Conservation (phyloP, 1,140 invertebrate genomes). For the Drosophila paulistorum region DNA sequence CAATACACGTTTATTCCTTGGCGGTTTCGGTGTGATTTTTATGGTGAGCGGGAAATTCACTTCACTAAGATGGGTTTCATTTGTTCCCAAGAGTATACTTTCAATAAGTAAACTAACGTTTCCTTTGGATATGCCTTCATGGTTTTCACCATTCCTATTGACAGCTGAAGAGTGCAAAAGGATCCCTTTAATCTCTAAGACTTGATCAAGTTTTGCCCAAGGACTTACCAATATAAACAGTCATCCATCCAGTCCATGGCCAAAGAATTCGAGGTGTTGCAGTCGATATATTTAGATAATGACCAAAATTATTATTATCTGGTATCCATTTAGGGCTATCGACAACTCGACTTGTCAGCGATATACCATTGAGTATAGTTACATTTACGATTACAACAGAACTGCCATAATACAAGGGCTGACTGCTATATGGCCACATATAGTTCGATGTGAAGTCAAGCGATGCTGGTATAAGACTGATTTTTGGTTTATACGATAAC, state of each 20-base stretch:
- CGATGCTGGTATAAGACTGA: conserved; percentile 86
- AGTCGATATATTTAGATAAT: conserved; percentile 88
- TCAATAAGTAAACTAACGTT: conserved; percentile 93
- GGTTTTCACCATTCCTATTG: conserved; percentile 60
- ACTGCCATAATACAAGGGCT: conserved; percentile 94
- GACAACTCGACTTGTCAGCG: conserved; percentile 91
- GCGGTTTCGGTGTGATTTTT: conserved; percentile 86
- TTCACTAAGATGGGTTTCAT: conserved; percentile 83
- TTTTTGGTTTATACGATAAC: conserved; percentile 92
- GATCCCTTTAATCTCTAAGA: too few species aligned
- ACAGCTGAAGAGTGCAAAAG: conserved; percentile 44
- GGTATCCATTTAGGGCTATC: conserved; percentile 93
- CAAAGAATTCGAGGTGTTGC: conserved; percentile 93
- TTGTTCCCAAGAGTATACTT: conserved; percentile 86
- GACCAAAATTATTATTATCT: conserved; percentile 90
- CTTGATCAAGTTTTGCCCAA: neutral
- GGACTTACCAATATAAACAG: conserved; percentile 85
- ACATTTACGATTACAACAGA: conserved; percentile 96
- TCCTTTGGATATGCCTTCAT: conserved; percentile 86
- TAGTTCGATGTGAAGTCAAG: conserved; percentile 64
- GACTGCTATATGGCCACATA: conserved; percentile 94
- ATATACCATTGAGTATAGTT: conserved; percentile 94
- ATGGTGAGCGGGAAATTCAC: conserved; percentile 90
- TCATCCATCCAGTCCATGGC: conserved; percentile 98
- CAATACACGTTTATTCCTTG: conserved; percentile 90